Base-by-base conservation (phyloP, 2,113 vertebrate species). In the Irena cyanogastra region DNA sequence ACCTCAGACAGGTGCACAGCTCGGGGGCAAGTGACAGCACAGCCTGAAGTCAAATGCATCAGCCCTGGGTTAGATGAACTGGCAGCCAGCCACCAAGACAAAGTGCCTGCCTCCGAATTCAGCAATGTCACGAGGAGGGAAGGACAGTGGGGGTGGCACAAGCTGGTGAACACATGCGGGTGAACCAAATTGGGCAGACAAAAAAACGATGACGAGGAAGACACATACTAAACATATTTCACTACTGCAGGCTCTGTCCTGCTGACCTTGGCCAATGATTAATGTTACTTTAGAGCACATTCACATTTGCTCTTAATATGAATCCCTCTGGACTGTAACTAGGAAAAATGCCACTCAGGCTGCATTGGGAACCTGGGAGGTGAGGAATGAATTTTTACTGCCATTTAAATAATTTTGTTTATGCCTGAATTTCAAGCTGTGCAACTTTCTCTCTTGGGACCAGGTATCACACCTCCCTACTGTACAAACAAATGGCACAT, bases 231-330 rank as follows among this genome's bases (percentile, higher is more conserved):
- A 91, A 72, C 61, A 39, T 23, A 74, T 53, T 70, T 54, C 90
- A 76, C 37, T 37, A 28, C 75, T 50, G 39, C 78, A 79, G 65
- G 57, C 81, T 93, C 69, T 82, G 76, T 95, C 84, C 86, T 83
- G 69, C 61, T 90, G 96, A 93, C 95, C 96, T 96, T 94, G 96
- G 74, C 47, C 75, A 78, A 72, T 81, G 91, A 96, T 91, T 89
- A 82, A 95, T 91, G 79, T 44, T 64, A 33, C 68, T 74, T 76
- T 13, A 68, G 52, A 91, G 76, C 54, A 79, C 53, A 54, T 45
- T 74, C 20, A 16, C 37, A 72, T 87, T 82, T 83, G 72, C 44
- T 92, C 42, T 90, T 92, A 84, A 78, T 37, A 56, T 5, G n/a
- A 90, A 68, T 93, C 68, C 45, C 50, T 87, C 69, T 49, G 44